phyloP scores from a whole-genome alignment of 2,113 vertebrate genomes.

The Corynorhinus townsendii region DNA sequence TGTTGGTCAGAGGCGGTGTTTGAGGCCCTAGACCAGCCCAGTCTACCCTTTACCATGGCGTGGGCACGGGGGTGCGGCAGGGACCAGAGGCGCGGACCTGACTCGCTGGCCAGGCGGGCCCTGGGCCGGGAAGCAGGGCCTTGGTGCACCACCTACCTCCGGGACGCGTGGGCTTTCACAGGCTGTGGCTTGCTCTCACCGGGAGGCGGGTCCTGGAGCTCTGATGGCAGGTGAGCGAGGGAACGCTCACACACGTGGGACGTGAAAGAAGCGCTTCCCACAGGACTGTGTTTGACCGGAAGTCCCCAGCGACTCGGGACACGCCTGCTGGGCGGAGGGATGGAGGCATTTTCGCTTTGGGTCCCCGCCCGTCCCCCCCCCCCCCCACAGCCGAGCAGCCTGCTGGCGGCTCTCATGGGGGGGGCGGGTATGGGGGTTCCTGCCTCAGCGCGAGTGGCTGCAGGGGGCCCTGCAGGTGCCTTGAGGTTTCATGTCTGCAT shows the following conservation, averaged over 20 bases:
- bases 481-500: not conserved
- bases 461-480: not conserved
- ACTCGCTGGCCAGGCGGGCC: not conserved
- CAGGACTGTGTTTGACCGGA: not conserved
- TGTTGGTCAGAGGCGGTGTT: not conserved
- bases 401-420: fast-evolving
- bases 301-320: not conserved
- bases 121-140: not conserved
- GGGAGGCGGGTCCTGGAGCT: not conserved
- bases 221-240: too few relatives aligned
- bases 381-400: fast-evolving
- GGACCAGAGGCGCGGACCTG: not conserved
- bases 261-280: not conserved
- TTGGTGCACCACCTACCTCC: fast-evolving
- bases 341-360: too few relatives aligned
- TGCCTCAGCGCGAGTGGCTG: not conserved
- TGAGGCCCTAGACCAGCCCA: not conserved
- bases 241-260: too few relatives aligned
- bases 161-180: not conserved
- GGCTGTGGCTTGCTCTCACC: not conserved
- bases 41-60: not conserved
- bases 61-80: too few relatives aligned
- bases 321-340: not conserved
- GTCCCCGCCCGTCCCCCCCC: not conserved
- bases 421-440: not conserved